These are phyloP conservation scores for Ooceraea biroi DNA, from an alignment of 1,140 invertebrate genomes.

Conservation along the genomic window DNA sequence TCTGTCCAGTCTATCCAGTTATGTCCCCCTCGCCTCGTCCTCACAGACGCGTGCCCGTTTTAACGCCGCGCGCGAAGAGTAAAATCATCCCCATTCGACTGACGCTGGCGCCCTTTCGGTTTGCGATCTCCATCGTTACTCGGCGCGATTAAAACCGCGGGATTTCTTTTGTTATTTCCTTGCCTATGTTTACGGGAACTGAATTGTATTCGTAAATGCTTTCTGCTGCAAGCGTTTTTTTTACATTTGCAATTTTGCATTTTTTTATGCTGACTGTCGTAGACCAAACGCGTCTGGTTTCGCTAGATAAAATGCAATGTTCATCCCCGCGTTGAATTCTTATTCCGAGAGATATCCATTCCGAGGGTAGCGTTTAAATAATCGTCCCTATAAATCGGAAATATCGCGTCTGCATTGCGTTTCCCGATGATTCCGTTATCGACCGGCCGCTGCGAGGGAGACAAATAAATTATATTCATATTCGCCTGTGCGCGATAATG, in stretches of 20 bases:
- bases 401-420: background rate
- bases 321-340: too few relatives aligned
- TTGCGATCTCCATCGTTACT: constrained; percentile 1
- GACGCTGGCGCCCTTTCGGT: constrained; percentile 24
- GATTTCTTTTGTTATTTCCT: constrained; percentile 12
- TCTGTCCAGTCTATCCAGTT: too few relatives aligned
- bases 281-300: too few relatives aligned
- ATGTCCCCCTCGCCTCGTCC: background rate
- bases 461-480: constrained; percentile 3
- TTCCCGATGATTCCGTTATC: background rate
- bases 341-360: too few relatives aligned
- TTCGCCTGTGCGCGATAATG: background rate
- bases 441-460: background rate
- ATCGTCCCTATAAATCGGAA: background rate
- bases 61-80: constrained; percentile 34
- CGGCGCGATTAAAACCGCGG: constrained; percentile 8
- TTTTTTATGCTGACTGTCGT: too few relatives aligned
- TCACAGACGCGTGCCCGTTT: constrained; percentile 40
- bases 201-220: too few relatives aligned
- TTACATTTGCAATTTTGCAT: too few relatives aligned
- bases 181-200: too few relatives aligned
- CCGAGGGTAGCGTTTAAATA: too few relatives aligned
- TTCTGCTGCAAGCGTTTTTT: too few relatives aligned
- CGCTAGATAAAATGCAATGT: too few relatives aligned
- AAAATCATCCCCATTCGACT: constrained; percentile 2